These are phyloP conservation scores for Lypha dubia DNA, from an alignment of 2,888 invertebrate genomes.

Conservation along the genomic window DNA sequence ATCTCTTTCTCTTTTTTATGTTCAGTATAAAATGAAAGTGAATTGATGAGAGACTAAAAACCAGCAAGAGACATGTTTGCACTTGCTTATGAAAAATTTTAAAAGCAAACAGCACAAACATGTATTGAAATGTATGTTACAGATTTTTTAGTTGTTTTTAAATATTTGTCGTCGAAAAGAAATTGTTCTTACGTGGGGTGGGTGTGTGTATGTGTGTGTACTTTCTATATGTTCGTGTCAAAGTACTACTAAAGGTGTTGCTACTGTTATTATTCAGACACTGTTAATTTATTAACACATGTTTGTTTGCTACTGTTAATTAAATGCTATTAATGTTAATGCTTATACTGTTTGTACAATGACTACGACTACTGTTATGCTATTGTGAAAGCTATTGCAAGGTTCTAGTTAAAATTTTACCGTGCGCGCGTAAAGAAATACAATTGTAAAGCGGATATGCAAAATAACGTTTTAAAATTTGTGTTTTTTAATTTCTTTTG, in stretches of 20 bases:
- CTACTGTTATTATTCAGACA: constrained; percentile 65
- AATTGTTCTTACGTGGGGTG: too few relatives aligned
- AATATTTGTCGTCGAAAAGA: constrained; percentile 6
- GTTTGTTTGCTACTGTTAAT: constrained; percentile 48
- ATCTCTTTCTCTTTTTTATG: neutral
- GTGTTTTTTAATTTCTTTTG: constrained; percentile 67
- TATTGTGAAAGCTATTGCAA: constrained; percentile 64
- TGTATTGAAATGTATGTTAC: constrained; percentile 17
- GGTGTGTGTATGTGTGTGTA: neutral
- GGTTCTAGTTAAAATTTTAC: constrained; percentile 75
- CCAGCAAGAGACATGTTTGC: constrained; percentile 10
- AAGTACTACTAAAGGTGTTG: constrained; percentile 49
- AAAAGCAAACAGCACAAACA: constrained; percentile 42
- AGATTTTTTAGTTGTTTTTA: constrained; percentile 24
- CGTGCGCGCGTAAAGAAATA: constrained; percentile 75
- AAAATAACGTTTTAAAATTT: constrained; percentile 75
- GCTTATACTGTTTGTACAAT: neutral
- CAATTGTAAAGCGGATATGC: constrained; percentile 74
- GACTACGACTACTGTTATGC: constrained; percentile 48
- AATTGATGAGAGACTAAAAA: neutral
- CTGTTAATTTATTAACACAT: constrained; percentile 41
- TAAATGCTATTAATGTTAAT: constrained; percentile 42
- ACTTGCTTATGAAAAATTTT: constrained; percentile 14
- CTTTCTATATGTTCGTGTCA: constrained; percentile 29
- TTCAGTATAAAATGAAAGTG: neutral